Base-by-base conservation (phyloP, 2,113 vertebrate genomes). In the Crypturellus undulatus region DNA sequence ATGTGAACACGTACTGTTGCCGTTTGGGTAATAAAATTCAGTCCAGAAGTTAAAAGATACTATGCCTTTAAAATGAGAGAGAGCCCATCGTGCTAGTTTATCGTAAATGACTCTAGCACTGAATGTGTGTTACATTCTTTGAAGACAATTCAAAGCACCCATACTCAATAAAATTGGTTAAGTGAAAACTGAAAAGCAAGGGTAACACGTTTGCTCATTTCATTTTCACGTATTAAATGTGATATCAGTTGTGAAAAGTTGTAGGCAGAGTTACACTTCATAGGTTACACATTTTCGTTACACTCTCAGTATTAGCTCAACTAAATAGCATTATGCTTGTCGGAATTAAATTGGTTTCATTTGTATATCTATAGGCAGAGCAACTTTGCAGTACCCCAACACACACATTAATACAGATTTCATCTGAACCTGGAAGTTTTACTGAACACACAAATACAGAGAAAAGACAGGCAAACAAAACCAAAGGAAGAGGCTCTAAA, bases 361-460 rank as follows among this genome's bases (percentile, higher is more conserved):
- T 49, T 9, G 20, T 49, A 49, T 22, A 49, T 21, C 47, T 49
- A 34, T 20, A 75, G 70, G 89, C 80, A 78, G 9, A 30, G 51
- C 45, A 92, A 78, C 60, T 52, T 92, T 73, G 36, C 84, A 79
- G 40, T 20, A 79, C 18, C 72, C 24, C 79, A 85, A 22, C 47
- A 77, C 79, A 82, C 17, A 77, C 36, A 76, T 5, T 16, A 84
- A 70, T 36, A 73, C 2, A 11, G 32, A 80, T 90, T 95, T 90
- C 51, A 63, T 54, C 40, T 67, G 75, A 81, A 90, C 49, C 54
- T 82, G 81, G 16, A 64, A 82, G 72, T 83, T 94, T 36, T 90
- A 34, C 24, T 68, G 78, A 87, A 93, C 94, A 94, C 77, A 69
- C 83, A 92, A 95, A 95, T 73, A 80, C 85, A 56, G 85, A 89